These are phyloP conservation scores for Chloroceryle amazona DNA, from an alignment of 2,797 vertebrate species.

Conservation along the genomic window DNA sequence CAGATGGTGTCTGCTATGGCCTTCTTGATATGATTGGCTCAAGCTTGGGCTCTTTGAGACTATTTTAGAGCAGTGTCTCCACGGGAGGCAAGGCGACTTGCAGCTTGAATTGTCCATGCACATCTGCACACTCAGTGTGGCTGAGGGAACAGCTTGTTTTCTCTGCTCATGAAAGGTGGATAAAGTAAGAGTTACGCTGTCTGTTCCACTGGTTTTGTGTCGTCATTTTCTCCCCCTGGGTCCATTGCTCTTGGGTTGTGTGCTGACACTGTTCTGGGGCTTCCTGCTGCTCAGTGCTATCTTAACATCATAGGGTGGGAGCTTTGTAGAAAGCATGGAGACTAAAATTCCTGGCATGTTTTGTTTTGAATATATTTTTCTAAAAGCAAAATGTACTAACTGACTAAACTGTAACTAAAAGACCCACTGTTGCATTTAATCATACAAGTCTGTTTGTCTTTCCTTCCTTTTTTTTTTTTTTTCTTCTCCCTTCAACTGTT, in stretches of 20 bases:
- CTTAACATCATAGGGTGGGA: neutral
- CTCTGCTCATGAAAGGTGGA: neutral
- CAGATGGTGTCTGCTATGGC: neutral
- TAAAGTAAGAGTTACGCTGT: neutral
- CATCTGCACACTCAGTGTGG: rapidly evolving
- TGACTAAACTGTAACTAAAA: slow-evolving; percentile 31
- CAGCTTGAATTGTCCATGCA: rapidly evolving
- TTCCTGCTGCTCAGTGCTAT: neutral
- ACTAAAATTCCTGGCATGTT: slow-evolving; percentile 43
- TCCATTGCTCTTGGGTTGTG: neutral
- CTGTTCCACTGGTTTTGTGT: neutral
- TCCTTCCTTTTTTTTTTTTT: slow-evolving; percentile 3
- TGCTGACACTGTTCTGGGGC: neutral
- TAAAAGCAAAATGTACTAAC: slow-evolving; percentile 45
- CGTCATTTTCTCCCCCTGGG: neutral
- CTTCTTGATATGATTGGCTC: neutral
- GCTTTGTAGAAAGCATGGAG: neutral
- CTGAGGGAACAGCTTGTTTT: neutral
- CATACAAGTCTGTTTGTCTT: slow-evolving; percentile 77
- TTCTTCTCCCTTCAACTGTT: slow-evolving; percentile 14
- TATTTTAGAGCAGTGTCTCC: neutral
- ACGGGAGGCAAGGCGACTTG: neutral
- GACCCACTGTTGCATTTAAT: slow-evolving; percentile 57
- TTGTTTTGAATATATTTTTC: neutral
- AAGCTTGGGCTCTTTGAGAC: neutral